Conservation (phyloP, 35 echinoderm and acorn worm species). For the Apostichopus parvimensis region DNA sequence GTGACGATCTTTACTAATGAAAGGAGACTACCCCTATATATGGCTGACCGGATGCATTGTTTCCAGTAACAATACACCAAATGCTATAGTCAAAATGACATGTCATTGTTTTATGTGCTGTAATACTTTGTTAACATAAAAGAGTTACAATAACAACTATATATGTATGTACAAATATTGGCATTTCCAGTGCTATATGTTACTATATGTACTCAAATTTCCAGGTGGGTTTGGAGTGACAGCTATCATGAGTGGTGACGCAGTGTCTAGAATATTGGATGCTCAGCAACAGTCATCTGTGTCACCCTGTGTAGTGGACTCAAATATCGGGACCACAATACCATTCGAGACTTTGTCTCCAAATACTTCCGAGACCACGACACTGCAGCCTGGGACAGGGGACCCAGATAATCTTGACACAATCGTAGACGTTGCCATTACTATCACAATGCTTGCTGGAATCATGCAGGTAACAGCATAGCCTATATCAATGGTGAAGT, state of each 20-base stretch:
- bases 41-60: too few relatives aligned
- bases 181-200: too few relatives aligned
- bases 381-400: neutral
- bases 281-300: neutral
- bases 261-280: conserved; percentile 5
- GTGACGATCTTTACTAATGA: too few relatives aligned
- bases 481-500: neutral
- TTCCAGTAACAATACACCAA: too few relatives aligned
- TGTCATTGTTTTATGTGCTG: too few relatives aligned
- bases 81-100: too few relatives aligned
- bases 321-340: neutral
- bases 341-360: neutral
- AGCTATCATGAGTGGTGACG: conserved; percentile 41
- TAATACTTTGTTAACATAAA: too few relatives aligned
- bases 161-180: too few relatives aligned
- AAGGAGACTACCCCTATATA: too few relatives aligned
- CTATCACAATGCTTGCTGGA: conserved; percentile 12
- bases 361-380: neutral
- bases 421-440: conserved; percentile 8
- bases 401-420: neutral
- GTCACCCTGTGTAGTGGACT: neutral
- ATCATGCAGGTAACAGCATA: neutral
- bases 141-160: too few relatives aligned
- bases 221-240: conserved; percentile 49
- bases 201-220: too few relatives aligned